phyloP scores from a whole-genome alignment of 2,797 vertebrate genomes.

The Artibeus jamaicensis region DNA sequence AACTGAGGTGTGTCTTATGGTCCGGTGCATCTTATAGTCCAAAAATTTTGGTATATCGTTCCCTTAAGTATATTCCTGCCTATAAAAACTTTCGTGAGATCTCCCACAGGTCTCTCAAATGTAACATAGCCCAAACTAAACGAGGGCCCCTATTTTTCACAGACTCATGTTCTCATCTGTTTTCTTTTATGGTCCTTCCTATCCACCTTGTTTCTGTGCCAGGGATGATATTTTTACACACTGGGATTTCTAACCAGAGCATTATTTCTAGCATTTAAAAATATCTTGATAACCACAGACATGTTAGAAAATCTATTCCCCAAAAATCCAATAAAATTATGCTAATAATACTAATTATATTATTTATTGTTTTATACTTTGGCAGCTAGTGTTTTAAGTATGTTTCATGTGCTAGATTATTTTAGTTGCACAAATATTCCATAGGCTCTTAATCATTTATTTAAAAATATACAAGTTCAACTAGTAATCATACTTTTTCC shows the following conservation, averaged over 20 bases:
- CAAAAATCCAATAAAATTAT: neutral
- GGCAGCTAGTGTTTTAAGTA: neutral
- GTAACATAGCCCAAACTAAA: neutral
- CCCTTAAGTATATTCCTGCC: neutral
- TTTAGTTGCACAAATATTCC: neutral
- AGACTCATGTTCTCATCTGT: neutral
- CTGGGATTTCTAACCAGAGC: neutral
- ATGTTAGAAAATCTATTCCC: neutral
- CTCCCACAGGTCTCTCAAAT: neutral
- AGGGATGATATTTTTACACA: neutral
- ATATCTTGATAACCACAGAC: neutral
- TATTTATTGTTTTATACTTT: neutral
- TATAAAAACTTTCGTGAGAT: neutral
- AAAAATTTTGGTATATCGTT: no score
- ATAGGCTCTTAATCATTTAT: neutral
- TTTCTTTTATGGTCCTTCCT: neutral
- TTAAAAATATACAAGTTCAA: neutral
- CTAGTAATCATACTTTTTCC: neutral
- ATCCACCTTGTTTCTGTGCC: neutral
- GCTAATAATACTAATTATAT: neutral
- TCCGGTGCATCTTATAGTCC: no score
- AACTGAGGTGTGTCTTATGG: no score
- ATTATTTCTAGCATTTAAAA: neutral
- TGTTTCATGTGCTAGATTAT: neutral
- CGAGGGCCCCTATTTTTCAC: neutral